Evolutionary conservation across 2,888 invertebrate genomes (phyloP), one percentile per base, ranked within the genome.

Genomic region (Adineta ricciae): DNA sequence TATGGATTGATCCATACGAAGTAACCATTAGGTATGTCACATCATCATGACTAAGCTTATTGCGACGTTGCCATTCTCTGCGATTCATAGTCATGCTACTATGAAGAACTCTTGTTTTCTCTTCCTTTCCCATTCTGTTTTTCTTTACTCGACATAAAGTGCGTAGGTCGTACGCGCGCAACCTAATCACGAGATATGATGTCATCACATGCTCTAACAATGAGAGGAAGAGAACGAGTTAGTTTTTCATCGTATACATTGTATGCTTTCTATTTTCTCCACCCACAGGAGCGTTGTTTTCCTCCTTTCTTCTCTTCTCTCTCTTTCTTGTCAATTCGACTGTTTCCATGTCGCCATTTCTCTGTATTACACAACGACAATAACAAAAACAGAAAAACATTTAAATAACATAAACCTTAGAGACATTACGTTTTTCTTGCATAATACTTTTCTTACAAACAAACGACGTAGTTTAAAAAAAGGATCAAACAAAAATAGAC

Each of bases 1-100:
- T 78, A 78, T 78, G 78, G 78, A 78, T 78, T 24, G 78, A 78
- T 78, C 78, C 78, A 78, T 41, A 41, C n/a, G 78, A 78, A 78
- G 78, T 78, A 32, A 78, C 78, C 3, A 78, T 78, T 2, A 78
- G 78, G 78, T 78, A 78, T 38, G 78, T 7, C 2, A 21, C 5
- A 21, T 41, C 78, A 41, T 41, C 32, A 64, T 64, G 36, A 64
- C 2, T 64, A 32, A 19, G 27, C 19, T 32, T 19, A 64, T 64
- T 64, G 64, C 64, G 64, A 64, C 19, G 64, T 64, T 64, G 64
- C 32, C 64, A 64, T 36, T 19, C 16, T 32, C 16, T 32, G 11
- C 19, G 32, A 7, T 64, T n/a, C 32, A 52, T 52, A 64, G 64
- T 64, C 64, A 64, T 64, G 4, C 19, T 32, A 64, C 0, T 36